Percentiles rank a stretch among this genome's conserved stretches.
These are phyloP conservation scores for Eumerus sabulonum DNA, from an alignment of 2,888 invertebrate species.

Conservation along the genomic window DNA sequence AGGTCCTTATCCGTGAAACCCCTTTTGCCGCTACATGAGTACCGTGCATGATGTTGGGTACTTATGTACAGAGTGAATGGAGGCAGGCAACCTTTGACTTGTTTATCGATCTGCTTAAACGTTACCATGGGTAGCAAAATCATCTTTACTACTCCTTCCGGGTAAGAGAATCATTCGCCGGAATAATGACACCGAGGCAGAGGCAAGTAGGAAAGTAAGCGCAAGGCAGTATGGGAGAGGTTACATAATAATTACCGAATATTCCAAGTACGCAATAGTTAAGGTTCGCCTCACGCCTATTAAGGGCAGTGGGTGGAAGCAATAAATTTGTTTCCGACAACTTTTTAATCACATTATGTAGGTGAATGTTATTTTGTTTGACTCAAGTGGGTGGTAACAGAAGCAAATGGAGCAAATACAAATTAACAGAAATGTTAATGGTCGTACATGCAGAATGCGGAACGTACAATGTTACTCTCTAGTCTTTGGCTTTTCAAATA, in stretches of 20 bases:
- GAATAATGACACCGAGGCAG: not conserved
- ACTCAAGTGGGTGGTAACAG: conserved; percentile 1
- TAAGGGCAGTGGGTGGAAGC: conserved; percentile 43
- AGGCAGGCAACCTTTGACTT: conserved; percentile 36
- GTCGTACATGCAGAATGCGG: not conserved
- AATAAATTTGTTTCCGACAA: conserved; percentile 53
- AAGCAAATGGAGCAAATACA: conserved; percentile 35
- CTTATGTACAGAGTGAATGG: conserved; percentile 6
- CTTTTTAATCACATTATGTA: conserved; percentile 55
- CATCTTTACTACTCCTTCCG: conserved; percentile 37
- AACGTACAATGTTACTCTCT: not conserved
- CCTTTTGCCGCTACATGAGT: not conserved
- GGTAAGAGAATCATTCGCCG: not conserved
- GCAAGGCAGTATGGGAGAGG: conserved; percentile 34
- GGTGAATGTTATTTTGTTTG: conserved; percentile 13
- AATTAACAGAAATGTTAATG: conserved; percentile 35
- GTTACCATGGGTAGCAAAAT: conserved; percentile 53
- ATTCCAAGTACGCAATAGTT: conserved; percentile 42
- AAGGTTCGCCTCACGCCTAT: conserved; percentile 29
- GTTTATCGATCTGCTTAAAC: conserved; percentile 61
- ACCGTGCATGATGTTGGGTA: conserved; percentile 8
- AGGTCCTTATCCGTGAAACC: conserved; percentile 37
- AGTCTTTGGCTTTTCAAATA: no score
- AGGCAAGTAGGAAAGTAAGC: no score
- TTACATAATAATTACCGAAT: conserved; percentile 55